phyloP scores from a whole-genome alignment of 2,797 vertebrate genomes.

The Arremon aurantiirostris region DNA sequence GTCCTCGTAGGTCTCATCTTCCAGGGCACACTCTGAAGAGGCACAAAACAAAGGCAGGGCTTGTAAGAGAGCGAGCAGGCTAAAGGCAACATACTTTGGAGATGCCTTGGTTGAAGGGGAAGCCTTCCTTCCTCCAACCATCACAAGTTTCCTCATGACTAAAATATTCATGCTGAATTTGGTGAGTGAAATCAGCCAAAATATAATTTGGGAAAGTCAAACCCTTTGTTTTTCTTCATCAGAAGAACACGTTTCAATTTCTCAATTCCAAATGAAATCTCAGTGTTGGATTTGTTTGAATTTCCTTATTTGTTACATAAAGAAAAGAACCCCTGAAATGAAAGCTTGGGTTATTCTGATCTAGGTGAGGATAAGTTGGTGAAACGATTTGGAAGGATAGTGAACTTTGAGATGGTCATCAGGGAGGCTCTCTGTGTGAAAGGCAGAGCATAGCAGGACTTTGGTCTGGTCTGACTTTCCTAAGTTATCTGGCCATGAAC shows the following conservation, averaged over 20 bases:
- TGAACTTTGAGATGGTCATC: conserved; percentile 8
- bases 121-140: neutral
- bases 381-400: neutral
- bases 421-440: neutral
- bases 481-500: neutral
- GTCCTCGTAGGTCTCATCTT: conserved; percentile 93
- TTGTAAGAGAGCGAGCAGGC: neutral
- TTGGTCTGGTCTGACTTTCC: neutral
- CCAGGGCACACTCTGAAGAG: conserved; percentile 89
- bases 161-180: neutral
- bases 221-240: neutral
- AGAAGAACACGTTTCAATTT: neutral
- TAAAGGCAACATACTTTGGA: neutral
- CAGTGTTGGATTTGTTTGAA: neutral
- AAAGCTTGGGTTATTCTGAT: neutral
- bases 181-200: neutral
- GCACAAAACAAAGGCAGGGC: neutral
- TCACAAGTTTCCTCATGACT: neutral
- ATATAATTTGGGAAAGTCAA: neutral
- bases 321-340: neutral
- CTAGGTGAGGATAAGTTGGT: neutral
- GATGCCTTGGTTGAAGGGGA: neutral
- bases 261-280: neutral
- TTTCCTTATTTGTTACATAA: neutral
- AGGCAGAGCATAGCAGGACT: conserved; percentile 20